Base-by-base conservation (phyloP, 2,888 invertebrate genomes). In the Ernsta delagoae region DNA sequence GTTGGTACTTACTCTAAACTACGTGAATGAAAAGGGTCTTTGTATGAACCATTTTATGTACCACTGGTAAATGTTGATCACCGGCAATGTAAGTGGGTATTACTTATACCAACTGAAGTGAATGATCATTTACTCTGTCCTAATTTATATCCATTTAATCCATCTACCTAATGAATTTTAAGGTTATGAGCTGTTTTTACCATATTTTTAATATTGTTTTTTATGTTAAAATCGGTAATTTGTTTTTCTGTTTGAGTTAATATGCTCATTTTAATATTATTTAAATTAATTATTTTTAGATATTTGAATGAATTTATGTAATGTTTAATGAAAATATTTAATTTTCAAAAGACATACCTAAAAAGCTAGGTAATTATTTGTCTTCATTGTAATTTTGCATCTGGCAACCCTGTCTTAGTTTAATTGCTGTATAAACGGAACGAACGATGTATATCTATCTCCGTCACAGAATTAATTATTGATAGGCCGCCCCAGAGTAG, bases 401-500 rank as follows among this genome's bases (percentile, higher is more conserved):
- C 53, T 74, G 65, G 67, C 68, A 59, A 11, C 53, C 39, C 39
- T 62, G 24, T 6, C 16, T 4, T 8, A 62, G 24, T 62, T 16
- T 24, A 39, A 16, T 5, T 24, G 36, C 53, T 39, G 34, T 54
- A 16, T 43, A 63, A 43, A 54, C 31, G n/a, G 41, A 4, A 41
- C 11, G 41, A 53, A 50, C 24, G 1, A 8, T 53, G 24, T 48
- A 48, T 63, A 63, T 53, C 41, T 54, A 63, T 54, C 43, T 54
- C 5, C 66, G 68, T 69, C 71, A 68, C 67, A 64, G 48, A 12
- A 59, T 48, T 65, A 70, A 57, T 57, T 59, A 59, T 69, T 64
- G 54, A 60, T 67, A 53, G 54, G 54, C 41, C 39, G 9, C 16
- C 24, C 54, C 41, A 24, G 5, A 31, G 50, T n/a, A 43, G 6